phyloP scores from a whole-genome alignment of 2,113 vertebrate species.

The Pogonocichla stellata region DNA sequence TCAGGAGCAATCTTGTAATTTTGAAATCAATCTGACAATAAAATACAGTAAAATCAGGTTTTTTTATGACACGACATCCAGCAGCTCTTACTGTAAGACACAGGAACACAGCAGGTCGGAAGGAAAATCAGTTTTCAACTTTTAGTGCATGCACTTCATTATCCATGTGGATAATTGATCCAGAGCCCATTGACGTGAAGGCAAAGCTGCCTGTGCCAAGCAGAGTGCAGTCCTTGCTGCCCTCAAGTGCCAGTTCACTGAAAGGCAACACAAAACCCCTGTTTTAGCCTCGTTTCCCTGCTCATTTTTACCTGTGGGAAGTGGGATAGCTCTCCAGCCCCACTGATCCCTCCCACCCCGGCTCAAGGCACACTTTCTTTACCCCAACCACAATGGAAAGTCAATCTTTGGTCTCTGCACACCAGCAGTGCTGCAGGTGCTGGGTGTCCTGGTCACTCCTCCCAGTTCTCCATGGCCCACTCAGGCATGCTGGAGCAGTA shows the following conservation, averaged over 20 bases:
- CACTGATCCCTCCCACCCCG: neutral
- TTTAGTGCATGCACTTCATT: neutral
- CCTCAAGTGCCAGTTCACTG: neutral
- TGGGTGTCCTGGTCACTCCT: constrained; percentile 40
- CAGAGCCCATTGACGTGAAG: neutral
- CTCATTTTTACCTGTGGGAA: neutral
- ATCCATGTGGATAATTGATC: neutral
- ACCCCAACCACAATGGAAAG: neutral
- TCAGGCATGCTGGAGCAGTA: constrained; percentile 85
- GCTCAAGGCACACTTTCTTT: neutral
- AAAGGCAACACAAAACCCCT: neutral
- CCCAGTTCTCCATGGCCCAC: constrained; percentile 94
- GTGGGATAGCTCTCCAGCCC: neutral
- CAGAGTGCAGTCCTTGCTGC: accelerated
- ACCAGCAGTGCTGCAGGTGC: accelerated
- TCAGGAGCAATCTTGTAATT: accelerated
- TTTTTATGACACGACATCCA: neutral
- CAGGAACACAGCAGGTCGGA: neutral
- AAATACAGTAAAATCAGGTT: accelerated
- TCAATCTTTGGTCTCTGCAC: neutral
- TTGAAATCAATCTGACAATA: neutral
- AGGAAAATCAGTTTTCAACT: neutral
- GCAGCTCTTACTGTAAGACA: neutral
- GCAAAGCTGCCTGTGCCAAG: accelerated
- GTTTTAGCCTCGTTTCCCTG: accelerated